Base-by-base conservation (phyloP, 2,888 invertebrate species). In the Tinea pellionella region DNA sequence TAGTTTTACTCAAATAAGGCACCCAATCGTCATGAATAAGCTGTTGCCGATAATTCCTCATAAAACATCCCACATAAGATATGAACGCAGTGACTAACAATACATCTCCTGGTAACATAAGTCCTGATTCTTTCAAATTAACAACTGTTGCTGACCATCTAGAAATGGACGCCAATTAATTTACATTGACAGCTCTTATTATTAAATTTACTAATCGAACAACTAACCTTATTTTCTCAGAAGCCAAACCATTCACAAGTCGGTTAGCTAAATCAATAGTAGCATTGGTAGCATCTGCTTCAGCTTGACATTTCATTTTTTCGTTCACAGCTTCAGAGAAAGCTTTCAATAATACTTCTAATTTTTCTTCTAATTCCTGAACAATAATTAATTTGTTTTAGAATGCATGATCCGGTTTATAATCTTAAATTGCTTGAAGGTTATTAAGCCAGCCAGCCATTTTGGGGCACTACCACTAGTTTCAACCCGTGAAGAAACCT, bases 41-140 rank as follows among this genome's bases (percentile, higher is more conserved):
- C 67, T 95, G 93, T 18, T 88, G 71, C 57, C 98, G 89, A 74
- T 97, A 98, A 58, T 90, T 89, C 63, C 94, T 92, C 29, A 95
- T 96, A 77, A 98, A 98, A 72, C 96, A 96, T 1, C 98, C 98
- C 30, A 97, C 94, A 74, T 98, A 98, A 0, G 97, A 97, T 60
- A 98, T 94, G 77, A 98, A 98, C 11, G 97, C 96, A 0, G 96
- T 94, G 32, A 96, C 92, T 24, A 97, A 78, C 0, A 98, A 82
- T 30, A 96, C 93, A 70, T 98, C 97, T 0, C 98, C 98, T 0
- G 97, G 96, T 61, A 98, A 80, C 62, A 95, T 95, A 19, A 89
- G 81, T 24, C 92, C 93, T 11, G 94, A 92, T 62, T 89, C 87
- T 65, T 92, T 91, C 61, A 94, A 90, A 65, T 92, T 92, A 61